Percentiles rank a stretch among this genome's conserved stretches.
Conservation (phyloP, 2,888 invertebrate genomes). For the Thymelicus acteon region DNA sequence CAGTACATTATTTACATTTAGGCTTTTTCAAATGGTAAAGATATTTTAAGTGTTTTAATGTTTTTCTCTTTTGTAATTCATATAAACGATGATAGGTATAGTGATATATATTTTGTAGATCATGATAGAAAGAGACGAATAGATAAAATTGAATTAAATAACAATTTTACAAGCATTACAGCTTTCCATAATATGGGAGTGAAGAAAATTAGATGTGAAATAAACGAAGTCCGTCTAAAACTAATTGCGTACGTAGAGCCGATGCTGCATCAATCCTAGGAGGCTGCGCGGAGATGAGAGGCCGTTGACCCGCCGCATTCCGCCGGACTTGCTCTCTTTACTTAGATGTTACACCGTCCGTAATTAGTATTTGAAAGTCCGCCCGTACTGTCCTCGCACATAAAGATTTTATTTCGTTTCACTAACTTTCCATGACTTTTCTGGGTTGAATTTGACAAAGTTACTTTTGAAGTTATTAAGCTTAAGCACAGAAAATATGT, state of each 20-base stretch:
- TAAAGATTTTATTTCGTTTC: neutral
- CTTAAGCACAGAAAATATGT: no score
- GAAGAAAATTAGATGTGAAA: slow-evolving; percentile 4
- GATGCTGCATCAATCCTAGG: slow-evolving; percentile 68
- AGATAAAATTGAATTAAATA: neutral
- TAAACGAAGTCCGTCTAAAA: slow-evolving; percentile 48
- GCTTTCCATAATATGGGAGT: neutral
- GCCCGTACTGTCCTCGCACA: neutral
- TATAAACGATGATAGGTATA: no score
- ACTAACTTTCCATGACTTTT: neutral
- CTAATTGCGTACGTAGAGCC: slow-evolving; percentile 45
- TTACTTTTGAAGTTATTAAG: no score
- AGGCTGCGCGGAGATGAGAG: slow-evolving; percentile 63
- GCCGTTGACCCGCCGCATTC: slow-evolving; percentile 80
- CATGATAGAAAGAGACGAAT: neutral
- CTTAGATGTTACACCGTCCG: slow-evolving; percentile 48
- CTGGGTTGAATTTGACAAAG: neutral
- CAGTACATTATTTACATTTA: no score
- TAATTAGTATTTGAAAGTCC: slow-evolving; percentile 33
- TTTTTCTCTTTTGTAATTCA: no score
- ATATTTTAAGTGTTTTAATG: no score
- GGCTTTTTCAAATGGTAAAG: no score
- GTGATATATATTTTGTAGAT: neutral
- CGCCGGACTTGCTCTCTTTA: slow-evolving; percentile 77
- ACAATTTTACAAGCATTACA: no score